Conservation (phyloP, 2,888 invertebrate species). For the Morpho helenor region DNA sequence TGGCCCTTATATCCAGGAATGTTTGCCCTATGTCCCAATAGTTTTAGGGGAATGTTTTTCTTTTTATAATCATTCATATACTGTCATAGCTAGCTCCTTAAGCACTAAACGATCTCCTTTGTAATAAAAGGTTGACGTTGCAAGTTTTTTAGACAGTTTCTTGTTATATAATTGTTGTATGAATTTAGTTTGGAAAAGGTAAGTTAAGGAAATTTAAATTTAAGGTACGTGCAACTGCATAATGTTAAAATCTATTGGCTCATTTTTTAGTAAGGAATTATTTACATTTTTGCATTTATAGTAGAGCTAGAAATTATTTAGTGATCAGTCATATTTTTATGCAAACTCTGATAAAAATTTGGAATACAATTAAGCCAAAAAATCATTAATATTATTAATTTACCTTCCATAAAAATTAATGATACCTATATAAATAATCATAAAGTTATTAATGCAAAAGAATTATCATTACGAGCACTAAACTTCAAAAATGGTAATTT, state of each 20-base stretch:
- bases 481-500: too few relatives aligned
- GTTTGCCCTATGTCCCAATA: constrained; percentile 72
- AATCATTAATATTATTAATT: too few relatives aligned
- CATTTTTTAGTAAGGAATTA: background rate
- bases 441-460: too few relatives aligned
- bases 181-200: constrained; percentile 37
- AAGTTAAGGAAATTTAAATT: constrained; percentile 41
- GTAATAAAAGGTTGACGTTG: constrained; percentile 64
- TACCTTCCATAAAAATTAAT: too few relatives aligned
- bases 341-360: too few relatives aligned
- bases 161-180: constrained; percentile 24
- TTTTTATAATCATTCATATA: constrained; percentile 51
- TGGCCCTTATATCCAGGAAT: constrained; percentile 74
- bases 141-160: constrained; percentile 45
- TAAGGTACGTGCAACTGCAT: constrained; percentile 41
- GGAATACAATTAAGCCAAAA: too few relatives aligned
- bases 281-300: background rate
- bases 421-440: too few relatives aligned
- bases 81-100: constrained; percentile 63
- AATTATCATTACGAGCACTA: too few relatives aligned
- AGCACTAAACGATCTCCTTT: constrained; percentile 63
- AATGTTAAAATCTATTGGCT: constrained; percentile 1
- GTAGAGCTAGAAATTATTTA: background rate
- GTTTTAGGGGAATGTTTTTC: constrained; percentile 70
- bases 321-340: too few relatives aligned